These are phyloP conservation scores for Pectinophora gossypiella DNA, from an alignment of 1,140 invertebrate genomes.

Conservation along the genomic window DNA sequence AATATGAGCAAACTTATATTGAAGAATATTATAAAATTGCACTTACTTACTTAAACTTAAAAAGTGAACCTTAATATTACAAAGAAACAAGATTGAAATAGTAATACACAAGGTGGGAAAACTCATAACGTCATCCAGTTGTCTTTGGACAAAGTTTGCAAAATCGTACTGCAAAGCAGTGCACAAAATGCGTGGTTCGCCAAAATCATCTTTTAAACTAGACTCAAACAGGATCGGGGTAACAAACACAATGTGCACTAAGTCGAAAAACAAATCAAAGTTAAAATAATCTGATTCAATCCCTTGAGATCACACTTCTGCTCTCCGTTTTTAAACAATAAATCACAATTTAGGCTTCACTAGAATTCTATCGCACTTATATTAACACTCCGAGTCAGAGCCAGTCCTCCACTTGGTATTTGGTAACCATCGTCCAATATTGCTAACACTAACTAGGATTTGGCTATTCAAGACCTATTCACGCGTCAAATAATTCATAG, in stretches of 20 bases:
- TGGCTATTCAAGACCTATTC: constrained; percentile 35
- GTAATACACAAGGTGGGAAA: no score
- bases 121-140: background rate
- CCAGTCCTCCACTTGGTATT: background rate
- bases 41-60: no score
- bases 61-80: no score
- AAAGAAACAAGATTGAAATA: no score
- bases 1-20: no score
- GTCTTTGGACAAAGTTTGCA: constrained; percentile 7
- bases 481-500: constrained; percentile 32
- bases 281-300: constrained; percentile 41
- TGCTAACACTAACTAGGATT: constrained; percentile 39
- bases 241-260: constrained; percentile 9
- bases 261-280: constrained; percentile 13
- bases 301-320: constrained; percentile 55
- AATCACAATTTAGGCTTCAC: constrained; percentile 63
- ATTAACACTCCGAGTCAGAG: background rate
- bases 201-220: constrained; percentile 24
- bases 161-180: constrained; percentile 34
- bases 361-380: constrained; percentile 25
- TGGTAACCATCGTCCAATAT: constrained; percentile 11
- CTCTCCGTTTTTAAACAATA: constrained; percentile 36
- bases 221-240: constrained; percentile 16
- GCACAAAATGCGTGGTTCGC: constrained; percentile 39
- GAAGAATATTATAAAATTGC: no score